Evolutionary conservation across 2,797 vertebrate species (phyloP).

Genomic region (Acanthurus tractus): DNA sequence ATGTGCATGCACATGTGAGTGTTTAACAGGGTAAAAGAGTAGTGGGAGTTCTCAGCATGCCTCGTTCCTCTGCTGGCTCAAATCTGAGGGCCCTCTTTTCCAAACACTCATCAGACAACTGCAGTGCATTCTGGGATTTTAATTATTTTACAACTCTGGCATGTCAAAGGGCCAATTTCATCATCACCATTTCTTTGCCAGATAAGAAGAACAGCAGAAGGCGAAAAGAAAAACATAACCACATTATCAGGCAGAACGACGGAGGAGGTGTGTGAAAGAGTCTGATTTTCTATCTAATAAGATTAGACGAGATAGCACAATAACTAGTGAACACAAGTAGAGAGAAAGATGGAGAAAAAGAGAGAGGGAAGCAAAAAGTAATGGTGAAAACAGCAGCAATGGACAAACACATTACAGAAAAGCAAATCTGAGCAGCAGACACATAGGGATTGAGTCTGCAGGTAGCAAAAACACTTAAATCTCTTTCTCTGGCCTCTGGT

Average conservation of each 20-base stretch:
- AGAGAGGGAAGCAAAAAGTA: conserved; percentile 6
- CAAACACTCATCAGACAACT: conserved; percentile 30
- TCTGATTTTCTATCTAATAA: conserved; percentile 43
- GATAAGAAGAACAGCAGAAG: conserved; percentile 26
- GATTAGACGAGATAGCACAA: conserved; percentile 40
- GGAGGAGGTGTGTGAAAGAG: conserved; percentile 49
- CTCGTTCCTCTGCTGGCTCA: conserved; percentile 8
- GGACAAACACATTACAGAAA: conserved; percentile 32
- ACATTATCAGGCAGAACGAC: conserved; percentile 43
- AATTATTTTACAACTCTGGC: conserved; percentile 51
- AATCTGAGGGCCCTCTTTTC: not conserved
- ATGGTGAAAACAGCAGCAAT: conserved; percentile 34
- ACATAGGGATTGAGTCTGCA: conserved; percentile 22
- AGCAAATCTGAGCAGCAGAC: conserved; percentile 25
- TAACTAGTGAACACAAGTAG: conserved; percentile 28
- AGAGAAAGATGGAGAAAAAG: conserved; percentile 11
- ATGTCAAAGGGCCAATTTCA: conserved; percentile 57
- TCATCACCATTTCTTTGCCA: conserved; percentile 46
- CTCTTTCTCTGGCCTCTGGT: conserved; percentile 22
- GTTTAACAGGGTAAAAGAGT: conserved; percentile 33
- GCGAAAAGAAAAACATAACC: conserved; percentile 25
- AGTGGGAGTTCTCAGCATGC: conserved; percentile 37
- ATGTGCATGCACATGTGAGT: conserved; percentile 30
- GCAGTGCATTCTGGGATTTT: conserved; percentile 47
- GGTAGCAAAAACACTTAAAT: conserved; percentile 39